Percentiles rank a stretch among this genome's conserved stretches.
These are phyloP conservation scores for Agraylea sexmaculata DNA, from an alignment of 1,140 invertebrate genomes.

Conservation along the genomic window DNA sequence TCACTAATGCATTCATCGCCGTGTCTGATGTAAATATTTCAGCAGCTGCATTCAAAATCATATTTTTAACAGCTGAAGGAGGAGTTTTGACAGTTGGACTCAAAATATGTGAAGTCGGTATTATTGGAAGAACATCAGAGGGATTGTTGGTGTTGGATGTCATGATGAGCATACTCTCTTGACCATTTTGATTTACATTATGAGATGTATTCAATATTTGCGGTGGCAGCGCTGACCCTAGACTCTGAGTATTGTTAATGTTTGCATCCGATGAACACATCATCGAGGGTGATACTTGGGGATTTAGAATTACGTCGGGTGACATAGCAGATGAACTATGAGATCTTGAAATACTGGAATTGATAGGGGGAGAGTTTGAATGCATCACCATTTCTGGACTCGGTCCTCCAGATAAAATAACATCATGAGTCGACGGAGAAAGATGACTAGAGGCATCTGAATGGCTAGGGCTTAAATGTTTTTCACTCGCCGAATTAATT, in stretches of 20 bases:
- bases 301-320: slow-evolving; percentile 48
- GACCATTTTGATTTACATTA: slow-evolving; percentile 22
- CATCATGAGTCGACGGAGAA: slow-evolving; percentile 30
- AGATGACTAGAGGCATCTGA: slow-evolving; percentile 19
- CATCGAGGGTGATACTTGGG: slow-evolving; percentile 46
- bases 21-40: slow-evolving; percentile 46
- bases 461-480: slow-evolving; percentile 34
- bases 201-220: slow-evolving; percentile 20
- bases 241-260: slow-evolving; percentile 28
- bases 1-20: slow-evolving; percentile 38
- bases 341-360: slow-evolving; percentile 18
- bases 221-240: slow-evolving; percentile 18
- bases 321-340: slow-evolving; percentile 34
- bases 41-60: slow-evolving; percentile 51
- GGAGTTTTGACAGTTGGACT: slow-evolving; percentile 43
- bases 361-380: slow-evolving; percentile 22
- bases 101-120: slow-evolving; percentile 26
- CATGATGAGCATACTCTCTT: slow-evolving; percentile 30
- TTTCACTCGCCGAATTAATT: slow-evolving; percentile 50
- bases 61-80: slow-evolving; percentile 52
- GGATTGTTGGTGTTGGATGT: slow-evolving; percentile 17
- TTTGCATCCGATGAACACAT: slow-evolving; percentile 31
- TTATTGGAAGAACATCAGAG: slow-evolving; percentile 31
- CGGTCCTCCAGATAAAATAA: slow-evolving; percentile 26
- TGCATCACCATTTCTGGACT: slow-evolving; percentile 29